Evolutionary conservation across 2,113 vertebrate species (phyloP).

Genomic region (Leucopternis melanops): DNA sequence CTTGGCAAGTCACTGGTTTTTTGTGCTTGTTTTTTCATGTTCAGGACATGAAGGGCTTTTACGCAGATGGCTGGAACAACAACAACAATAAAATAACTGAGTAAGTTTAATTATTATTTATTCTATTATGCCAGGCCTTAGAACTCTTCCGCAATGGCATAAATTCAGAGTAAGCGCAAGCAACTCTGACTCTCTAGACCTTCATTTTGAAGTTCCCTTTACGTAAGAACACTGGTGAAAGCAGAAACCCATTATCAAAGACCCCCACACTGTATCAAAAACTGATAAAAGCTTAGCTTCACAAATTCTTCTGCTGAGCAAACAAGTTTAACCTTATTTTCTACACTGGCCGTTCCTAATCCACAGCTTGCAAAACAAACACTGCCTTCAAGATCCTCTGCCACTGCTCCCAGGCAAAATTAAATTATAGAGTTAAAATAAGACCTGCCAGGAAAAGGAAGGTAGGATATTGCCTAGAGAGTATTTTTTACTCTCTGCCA

Average conservation of each 20-base stretch:
- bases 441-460: background rate
- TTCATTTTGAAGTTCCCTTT: background rate
- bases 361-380: background rate
- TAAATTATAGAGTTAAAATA: background rate
- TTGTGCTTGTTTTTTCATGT: background rate
- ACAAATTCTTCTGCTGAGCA: background rate
- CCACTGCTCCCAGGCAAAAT: background rate
- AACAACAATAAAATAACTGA: background rate
- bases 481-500: background rate
- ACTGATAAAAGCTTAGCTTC: background rate
- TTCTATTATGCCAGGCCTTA: background rate
- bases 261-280: background rate
- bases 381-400: background rate
- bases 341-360: background rate
- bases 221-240: background rate
- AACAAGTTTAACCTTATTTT: background rate
- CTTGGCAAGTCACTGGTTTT: background rate
- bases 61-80: background rate
- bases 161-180: background rate
- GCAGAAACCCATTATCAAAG: background rate
- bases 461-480: background rate
- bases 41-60: background rate
- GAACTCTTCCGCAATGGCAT: background rate
- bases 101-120: slow-evolving; percentile 36
- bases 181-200: background rate